These are phyloP conservation scores for Synodontis membranacea DNA, from an alignment of 2,113 vertebrate genomes.

Conservation along the genomic window DNA sequence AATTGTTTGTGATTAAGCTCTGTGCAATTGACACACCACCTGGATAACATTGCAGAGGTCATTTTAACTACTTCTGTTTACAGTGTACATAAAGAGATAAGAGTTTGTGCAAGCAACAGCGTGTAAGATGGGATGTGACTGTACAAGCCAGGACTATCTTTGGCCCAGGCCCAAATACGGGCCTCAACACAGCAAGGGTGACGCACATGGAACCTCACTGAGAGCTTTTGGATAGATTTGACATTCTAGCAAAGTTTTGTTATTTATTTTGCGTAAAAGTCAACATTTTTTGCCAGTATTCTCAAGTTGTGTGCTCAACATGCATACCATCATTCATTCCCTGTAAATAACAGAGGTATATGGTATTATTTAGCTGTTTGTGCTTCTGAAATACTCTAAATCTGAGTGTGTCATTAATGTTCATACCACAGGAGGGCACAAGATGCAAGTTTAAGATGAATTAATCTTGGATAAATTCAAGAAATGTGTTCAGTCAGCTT, in stretches of 20 bases:
- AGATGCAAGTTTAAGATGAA: background rate
- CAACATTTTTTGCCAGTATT: background rate
- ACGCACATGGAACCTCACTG: background rate
- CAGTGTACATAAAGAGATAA: slow-evolving; percentile 8
- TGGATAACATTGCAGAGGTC: background rate
- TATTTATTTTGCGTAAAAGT: background rate
- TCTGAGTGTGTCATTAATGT: background rate
- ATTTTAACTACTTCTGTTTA: background rate
- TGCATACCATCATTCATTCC: background rate
- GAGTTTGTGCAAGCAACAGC: background rate
- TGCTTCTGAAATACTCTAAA: background rate
- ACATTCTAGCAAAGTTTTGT: background rate
- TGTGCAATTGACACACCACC: background rate
- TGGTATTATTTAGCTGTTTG: background rate
- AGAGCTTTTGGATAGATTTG: background rate
- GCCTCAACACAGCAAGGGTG: background rate
- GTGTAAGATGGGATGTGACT: background rate
- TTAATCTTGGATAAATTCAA: background rate
- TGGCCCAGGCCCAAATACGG: slow-evolving; percentile 12
- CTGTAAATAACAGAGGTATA: background rate
- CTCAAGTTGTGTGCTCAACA: background rate
- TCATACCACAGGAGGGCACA: slow-evolving; percentile 3
- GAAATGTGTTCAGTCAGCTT: background rate
- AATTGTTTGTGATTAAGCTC: background rate
- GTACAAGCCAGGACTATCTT: background rate